Conservation (phyloP, 2,797 vertebrate species). For the Valencia hispanica region DNA sequence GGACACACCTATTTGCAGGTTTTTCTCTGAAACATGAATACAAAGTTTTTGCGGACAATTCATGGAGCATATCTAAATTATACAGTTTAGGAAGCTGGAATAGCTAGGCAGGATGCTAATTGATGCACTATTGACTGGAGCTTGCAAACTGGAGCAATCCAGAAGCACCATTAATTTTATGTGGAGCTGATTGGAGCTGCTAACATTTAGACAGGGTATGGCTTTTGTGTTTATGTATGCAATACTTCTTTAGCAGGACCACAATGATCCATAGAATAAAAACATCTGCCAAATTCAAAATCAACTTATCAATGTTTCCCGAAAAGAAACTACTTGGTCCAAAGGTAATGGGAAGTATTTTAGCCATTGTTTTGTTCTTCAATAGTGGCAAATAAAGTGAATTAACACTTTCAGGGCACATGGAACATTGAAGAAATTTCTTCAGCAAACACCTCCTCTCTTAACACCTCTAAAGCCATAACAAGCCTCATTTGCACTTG, state of each 20-base stretch:
- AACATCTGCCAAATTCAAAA: neutral
- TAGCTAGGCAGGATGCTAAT: too few relatives aligned
- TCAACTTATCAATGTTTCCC: neutral
- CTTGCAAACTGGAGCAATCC: too few relatives aligned
- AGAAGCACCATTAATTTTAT: too few relatives aligned
- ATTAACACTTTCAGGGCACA: neutral
- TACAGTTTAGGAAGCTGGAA: too few relatives aligned
- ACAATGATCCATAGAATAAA: neutral
- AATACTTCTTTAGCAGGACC: neutral
- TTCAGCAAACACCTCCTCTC: constrained; percentile 1
- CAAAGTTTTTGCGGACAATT: too few relatives aligned
- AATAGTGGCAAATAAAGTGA: neutral
- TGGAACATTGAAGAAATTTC: neutral
- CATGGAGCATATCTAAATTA: too few relatives aligned
- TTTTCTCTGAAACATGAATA: too few relatives aligned
- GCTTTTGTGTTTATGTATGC: neutral
- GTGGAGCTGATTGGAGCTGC: too few relatives aligned
- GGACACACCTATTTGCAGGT: too few relatives aligned
- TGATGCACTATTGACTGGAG: too few relatives aligned
- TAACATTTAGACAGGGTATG: neutral
- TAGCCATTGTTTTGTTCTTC: neutral
- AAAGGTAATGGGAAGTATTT: too few relatives aligned
- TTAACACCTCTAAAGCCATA: neutral
- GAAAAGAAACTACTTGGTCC: neutral
- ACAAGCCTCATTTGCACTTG: neutral